These are phyloP conservation scores for Drosophila colorata DNA, from an alignment of 2,888 invertebrate species.

Conservation along the genomic window DNA sequence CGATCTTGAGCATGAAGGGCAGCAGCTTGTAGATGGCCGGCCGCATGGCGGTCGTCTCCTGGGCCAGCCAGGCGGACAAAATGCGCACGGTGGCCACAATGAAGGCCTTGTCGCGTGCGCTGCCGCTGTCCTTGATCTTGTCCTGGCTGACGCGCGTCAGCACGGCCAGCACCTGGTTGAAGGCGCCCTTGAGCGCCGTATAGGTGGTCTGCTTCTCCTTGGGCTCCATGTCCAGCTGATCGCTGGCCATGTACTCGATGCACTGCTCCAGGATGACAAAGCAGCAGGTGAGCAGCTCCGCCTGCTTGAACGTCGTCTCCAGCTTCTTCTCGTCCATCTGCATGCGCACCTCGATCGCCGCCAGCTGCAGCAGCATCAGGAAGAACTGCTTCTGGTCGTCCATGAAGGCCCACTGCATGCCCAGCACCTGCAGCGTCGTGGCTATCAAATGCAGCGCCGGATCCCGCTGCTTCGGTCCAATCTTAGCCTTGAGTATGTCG, in stretches of 20 bases:
- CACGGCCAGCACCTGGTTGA: conserved; percentile 92
- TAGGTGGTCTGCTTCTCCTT: conserved; percentile 96
- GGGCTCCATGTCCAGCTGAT: conserved; percentile 93
- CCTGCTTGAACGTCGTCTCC: conserved; percentile 91
- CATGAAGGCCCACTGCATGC: conserved; percentile 93
- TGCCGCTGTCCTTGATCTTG: conserved; percentile 89
- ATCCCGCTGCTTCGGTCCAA: conserved; percentile 94
- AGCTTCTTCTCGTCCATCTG: conserved; percentile 94
- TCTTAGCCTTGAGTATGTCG: conserved; percentile 94
- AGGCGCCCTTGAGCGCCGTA: conserved; percentile 95
- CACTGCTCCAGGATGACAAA: conserved; percentile 93
- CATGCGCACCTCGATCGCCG: conserved; percentile 97
- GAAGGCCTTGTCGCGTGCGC: conserved; percentile 90
- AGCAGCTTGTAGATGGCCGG: conserved; percentile 92
- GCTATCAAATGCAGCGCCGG: conserved; percentile 94
- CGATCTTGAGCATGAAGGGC: conserved; percentile 92
- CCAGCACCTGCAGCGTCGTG: conserved; percentile 91
- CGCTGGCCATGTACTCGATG: conserved; percentile 91
- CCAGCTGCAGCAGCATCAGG: conserved; percentile 93
- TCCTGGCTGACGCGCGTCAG: conserved; percentile 91
- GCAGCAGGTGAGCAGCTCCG: conserved; percentile 92
- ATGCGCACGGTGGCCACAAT: conserved; percentile 94
- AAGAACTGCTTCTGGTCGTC: conserved; percentile 93
- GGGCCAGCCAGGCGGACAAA: conserved; percentile 94
- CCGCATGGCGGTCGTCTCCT: conserved; percentile 95